Evolutionary conservation across 64 coral and sea anemone genomes (phyloP), one percentile per base, ranked within the genome.

Genomic region (Stichodactyla helianthus): DNA sequence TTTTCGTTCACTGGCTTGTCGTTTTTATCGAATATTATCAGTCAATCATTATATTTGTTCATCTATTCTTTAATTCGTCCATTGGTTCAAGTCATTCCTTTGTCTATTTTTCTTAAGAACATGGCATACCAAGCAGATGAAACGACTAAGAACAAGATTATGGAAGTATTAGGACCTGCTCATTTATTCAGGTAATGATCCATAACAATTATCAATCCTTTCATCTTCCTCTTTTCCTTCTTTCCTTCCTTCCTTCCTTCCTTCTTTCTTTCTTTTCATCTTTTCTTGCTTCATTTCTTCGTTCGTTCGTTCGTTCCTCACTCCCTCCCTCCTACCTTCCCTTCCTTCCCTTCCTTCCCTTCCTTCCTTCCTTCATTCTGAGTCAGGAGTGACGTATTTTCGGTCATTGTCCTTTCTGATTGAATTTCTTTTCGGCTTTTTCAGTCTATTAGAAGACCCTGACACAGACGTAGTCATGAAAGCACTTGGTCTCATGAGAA

Each of bases 91-190:
- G 14, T 60, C 13, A 6, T 67, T 76, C 83, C 16, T 31, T 26
- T 8, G 59, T 35, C 15, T 58, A 51, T 54, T 88, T 70, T 61
- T 84, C 1, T 14, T 11, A 60, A 99, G 96, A 99, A 99, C 76
- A 94, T 99, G 93, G 96, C 96, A 0, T 99, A 99, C 76, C 96
- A 99, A 82, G 93, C 96, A 55, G 93, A 99, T 55, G 93, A 93
- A 55, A 78, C 87, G 82, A 99, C 90, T 5, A 99, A 99, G 71
- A 99, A 93, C 82, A 95, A 92, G 77, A 95, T 99, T 15, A 65
- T 99, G 52, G 96, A 99, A 82, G 93, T 90, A 18, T 51, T 99
- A 13, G 96, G 93, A 76, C 93, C 93, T 28, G 82, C 88, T 19
- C 96, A 99, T 35, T 79, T 99, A 23, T 95, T 99, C 64, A 89